Evolutionary conservation across 2,113 vertebrate species (phyloP), one percentile per base, ranked within the genome.

Genomic region (Hippocampus abdominalis): DNA sequence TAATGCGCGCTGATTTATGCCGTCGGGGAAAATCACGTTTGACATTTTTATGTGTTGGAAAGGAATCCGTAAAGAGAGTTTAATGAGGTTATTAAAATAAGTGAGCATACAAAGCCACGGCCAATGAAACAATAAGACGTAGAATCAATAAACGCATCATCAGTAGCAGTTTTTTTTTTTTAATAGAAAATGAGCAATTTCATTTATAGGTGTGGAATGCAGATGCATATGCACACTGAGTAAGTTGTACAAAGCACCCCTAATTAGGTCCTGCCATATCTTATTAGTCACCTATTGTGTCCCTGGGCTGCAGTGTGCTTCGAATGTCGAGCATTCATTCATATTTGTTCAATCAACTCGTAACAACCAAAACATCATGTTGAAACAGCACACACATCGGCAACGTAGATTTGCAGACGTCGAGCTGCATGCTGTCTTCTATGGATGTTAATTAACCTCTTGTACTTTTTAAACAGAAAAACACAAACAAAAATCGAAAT

Each of bases 1-100:
- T 69, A 46, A 72, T 62, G n/a, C n/a, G 25, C 39, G 40, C 29
- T 66, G 39, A 70, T 62, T 51, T 62, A 74, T 59, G 56, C 48
- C 23, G 67, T 66, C 40, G 56, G 42, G 25, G 29, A 64, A 64
- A 64, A 64, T 46, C 40, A 46, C 12, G 62, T 46, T 64, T 64
- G 63, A 64, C 63, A 64, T 64, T 64, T 64, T 64, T 46, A 46
- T 64, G 63, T 27, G 63, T 27, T 64, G 63, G 40, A 23, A 23
- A 64, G 63, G 42, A 64, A 64, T 64, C 40, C n/a, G 40, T 64
- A 16, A 64, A 25, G 63, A 44, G 40, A 48, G n/a, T 64, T 64
- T 46, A 64, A 64, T 46, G 42, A 64, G 63, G 23, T 18, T 25
- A 46, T 44, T 64, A 44, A 44, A 64, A 44, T 13, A 46, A 64